A percentile compares a stretch with the other conserved stretches of the same genome.
Evolutionary conservation across 2,888 invertebrate genomes (phyloP).

Genomic region (Archips xylosteana): DNA sequence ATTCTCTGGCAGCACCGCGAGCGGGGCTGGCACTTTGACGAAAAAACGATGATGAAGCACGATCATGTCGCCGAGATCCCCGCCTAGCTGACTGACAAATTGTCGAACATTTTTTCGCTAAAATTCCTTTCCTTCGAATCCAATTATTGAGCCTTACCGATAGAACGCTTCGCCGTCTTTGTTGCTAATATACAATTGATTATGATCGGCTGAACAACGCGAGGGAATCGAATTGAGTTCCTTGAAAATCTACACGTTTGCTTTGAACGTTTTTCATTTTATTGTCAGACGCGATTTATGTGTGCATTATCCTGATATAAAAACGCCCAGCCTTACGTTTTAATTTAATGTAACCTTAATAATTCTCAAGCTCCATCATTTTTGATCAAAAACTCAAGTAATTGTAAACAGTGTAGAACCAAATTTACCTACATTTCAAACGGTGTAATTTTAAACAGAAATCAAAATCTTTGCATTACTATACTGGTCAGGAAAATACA

Average conservation of each 20-base stretch:
- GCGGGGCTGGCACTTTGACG: constrained; percentile 67
- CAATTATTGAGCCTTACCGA: constrained; percentile 73
- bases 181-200: constrained; percentile 48
- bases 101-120: constrained; percentile 76
- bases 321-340: neutral
- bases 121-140: constrained; percentile 75
- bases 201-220: constrained; percentile 46
- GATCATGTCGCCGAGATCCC: constrained; percentile 72
- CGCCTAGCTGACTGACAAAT: constrained; percentile 77
- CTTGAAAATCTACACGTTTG: constrained; percentile 43
- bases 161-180: constrained; percentile 61
- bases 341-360: neutral
- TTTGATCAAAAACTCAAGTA: neutral
- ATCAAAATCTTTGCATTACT: neutral
- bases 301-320: constrained; percentile 14
- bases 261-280: constrained; percentile 41
- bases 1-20: constrained; percentile 67
- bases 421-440: neutral
- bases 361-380: too few species aligned
- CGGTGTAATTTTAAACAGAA: neutral
- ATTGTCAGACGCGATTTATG: constrained; percentile 36
- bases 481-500: neutral
- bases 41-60: constrained; percentile 81
- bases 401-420: too few species aligned
- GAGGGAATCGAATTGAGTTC: constrained; percentile 45